These are phyloP conservation scores for Drosophila prostipennis DNA, from an alignment of 2,888 invertebrate species.

Conservation along the genomic window DNA sequence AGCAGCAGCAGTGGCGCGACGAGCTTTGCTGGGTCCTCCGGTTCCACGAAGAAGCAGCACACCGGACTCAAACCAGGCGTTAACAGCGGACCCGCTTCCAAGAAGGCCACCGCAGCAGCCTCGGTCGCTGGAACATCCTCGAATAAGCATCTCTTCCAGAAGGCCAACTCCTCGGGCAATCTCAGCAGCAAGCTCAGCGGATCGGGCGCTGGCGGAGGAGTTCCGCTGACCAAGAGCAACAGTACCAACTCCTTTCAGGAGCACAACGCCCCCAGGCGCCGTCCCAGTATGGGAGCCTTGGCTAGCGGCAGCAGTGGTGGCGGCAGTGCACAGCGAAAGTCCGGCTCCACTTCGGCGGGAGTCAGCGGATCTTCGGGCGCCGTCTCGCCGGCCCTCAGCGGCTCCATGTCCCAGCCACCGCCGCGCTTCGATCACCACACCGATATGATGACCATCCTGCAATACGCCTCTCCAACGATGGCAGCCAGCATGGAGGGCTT, in stretches of 20 bases:
- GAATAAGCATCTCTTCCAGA: slow-evolving; percentile 82
- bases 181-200: slow-evolving; percentile 78
- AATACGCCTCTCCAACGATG: slow-evolving; percentile 85
- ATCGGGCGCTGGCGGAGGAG: slow-evolving; percentile 50
- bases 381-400: slow-evolving; percentile 58
- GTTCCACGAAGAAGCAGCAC: slow-evolving; percentile 86
- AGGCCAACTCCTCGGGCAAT: slow-evolving; percentile 83
- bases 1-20: slow-evolving; percentile 19
- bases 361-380: slow-evolving; percentile 45
- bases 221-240: slow-evolving; percentile 79
- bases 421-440: slow-evolving; percentile 81
- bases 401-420: slow-evolving; percentile 77
- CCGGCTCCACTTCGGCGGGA: slow-evolving; percentile 17
- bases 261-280: slow-evolving; percentile 55
- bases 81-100: slow-evolving; percentile 93
- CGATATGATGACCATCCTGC: slow-evolving; percentile 85
- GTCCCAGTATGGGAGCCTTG: slow-evolving; percentile 64
- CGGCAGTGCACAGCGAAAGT: slow-evolving; percentile 51
- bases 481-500: slow-evolving; percentile 89
- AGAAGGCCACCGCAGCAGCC: slow-evolving; percentile 83
- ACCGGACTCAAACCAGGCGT: slow-evolving; percentile 94
- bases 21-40: slow-evolving; percentile 80
- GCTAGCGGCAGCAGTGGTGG: slow-evolving; percentile 41
- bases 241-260: slow-evolving; percentile 82
- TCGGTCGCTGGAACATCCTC: slow-evolving; percentile 84